Base-by-base conservation (phyloP, 2,113 vertebrate species). In the Podarcis raffonei region DNA sequence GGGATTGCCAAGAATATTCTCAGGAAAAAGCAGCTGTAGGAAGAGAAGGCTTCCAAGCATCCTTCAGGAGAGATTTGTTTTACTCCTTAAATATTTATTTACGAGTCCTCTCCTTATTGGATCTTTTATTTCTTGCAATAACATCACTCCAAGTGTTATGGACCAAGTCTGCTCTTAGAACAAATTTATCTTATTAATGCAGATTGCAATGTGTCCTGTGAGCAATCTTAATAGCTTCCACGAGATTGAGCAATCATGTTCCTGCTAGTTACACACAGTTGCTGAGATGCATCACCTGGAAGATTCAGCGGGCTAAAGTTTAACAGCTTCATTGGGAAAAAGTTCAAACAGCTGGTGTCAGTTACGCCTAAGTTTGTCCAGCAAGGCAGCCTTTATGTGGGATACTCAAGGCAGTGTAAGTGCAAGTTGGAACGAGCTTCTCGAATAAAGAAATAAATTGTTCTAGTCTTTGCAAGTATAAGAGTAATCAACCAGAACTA, bases 251-350 rank as follows among this genome's bases (percentile, higher is more conserved):
- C 71, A 81, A 57, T 37, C 42, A 57, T 68, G 20, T 48, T 77
- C 39, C 75, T 89, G n/a, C 3, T 87, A 87, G 83, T 85, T 85
- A 66, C 2, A 71, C 48, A 80, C n/a, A 86, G 18, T 53, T 76
- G 53, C 77, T 68, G 69, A 77, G 59, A 77, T 68, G 32, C 6
- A 53, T 83, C 75, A 42, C 53, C 37, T 25, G 39, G 25, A 90
- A 83, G 75, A 83, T 83, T 84, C 79, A 82, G 62, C 71, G 25
- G 83, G 27, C 59, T 59, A 22, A 71, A 89, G 27, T 53, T 84
- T n/a, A 71, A 72, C 57, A 85, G 69, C 4, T 87, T 65, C 72
- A 39, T 2, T 72, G 18, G 35, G 25, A 13, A 30, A 69, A 16
- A 20, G 13, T 75, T 84, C 75, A 35, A 83, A 48, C 16, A 72